Conservation (phyloP, 2,888 invertebrate genomes). For the Electrophaes corylata region DNA sequence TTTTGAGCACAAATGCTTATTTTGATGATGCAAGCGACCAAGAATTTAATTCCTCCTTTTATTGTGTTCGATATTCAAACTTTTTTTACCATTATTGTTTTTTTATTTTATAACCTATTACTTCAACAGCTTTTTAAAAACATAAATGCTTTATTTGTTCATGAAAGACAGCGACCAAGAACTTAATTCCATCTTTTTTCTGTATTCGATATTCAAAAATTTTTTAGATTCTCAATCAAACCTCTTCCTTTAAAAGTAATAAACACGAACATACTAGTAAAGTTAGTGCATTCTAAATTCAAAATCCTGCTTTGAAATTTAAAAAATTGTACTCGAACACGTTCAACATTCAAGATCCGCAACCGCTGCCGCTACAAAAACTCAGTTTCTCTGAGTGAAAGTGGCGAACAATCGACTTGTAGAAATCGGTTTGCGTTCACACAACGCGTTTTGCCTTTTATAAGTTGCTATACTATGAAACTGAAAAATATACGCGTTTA, state of each 20-base stretch:
- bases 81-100: too few relatives aligned
- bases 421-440: constrained; percentile 61
- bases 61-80: not conserved
- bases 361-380: constrained; percentile 64
- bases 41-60: not conserved
- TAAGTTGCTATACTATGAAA: too few relatives aligned
- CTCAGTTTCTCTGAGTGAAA: constrained; percentile 82
- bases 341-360: constrained; percentile 62
- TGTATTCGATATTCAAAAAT: not conserved
- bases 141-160: too few relatives aligned
- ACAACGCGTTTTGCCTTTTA: constrained; percentile 38
- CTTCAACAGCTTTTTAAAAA: too few relatives aligned
- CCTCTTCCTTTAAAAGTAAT: not conserved
- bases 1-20: too few relatives aligned
- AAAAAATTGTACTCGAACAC: constrained; percentile 26
- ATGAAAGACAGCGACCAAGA: not conserved
- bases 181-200: not conserved
- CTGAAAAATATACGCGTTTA: too few relatives aligned
- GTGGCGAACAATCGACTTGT: constrained; percentile 69
- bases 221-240: too few relatives aligned
- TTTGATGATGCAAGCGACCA: too few relatives aligned
- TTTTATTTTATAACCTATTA: too few relatives aligned
- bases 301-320: constrained; percentile 36
- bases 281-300: not conserved
- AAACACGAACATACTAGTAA: not conserved